Percentiles rank a stretch among this genome's conserved stretches.
Conservation (phyloP, 1,140 invertebrate species). For the Diabrotica virgifera region DNA sequence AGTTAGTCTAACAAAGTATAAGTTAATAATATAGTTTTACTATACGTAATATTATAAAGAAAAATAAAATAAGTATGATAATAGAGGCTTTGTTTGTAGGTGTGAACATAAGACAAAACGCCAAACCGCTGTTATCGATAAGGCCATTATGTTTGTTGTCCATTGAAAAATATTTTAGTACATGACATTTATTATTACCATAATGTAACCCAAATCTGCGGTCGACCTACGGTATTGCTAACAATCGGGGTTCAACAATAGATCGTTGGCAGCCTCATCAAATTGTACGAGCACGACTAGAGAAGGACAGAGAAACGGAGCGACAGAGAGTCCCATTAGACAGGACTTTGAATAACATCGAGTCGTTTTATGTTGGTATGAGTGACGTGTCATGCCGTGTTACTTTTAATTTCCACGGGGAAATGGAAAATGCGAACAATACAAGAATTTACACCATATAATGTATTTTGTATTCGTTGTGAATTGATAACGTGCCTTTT, state of each 20-base stretch:
- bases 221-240: neutral
- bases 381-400: neutral
- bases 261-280: slow-evolving; percentile 1
- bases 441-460: neutral
- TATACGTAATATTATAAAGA: too few species aligned
- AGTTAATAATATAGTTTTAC: too few species aligned
- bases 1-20: too few species aligned
- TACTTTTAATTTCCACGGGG: slow-evolving; percentile 2
- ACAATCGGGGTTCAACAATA: slow-evolving; percentile 2
- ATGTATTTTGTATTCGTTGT: slow-evolving; percentile 3
- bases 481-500: neutral
- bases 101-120: too few species aligned
- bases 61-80: too few species aligned
- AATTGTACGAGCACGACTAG: neutral
- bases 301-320: neutral
- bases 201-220: neutral
- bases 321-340: neutral
- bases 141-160: too few species aligned
- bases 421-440: slow-evolving; percentile 2
- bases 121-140: too few species aligned
- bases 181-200: neutral
- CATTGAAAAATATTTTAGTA: neutral
- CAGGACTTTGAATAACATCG: neutral
- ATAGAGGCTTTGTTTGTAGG: too few species aligned
- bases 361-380: slow-evolving; percentile 1